Base-by-base conservation (phyloP, 2,113 vertebrate genomes). In the Caranx ignobilis region DNA sequence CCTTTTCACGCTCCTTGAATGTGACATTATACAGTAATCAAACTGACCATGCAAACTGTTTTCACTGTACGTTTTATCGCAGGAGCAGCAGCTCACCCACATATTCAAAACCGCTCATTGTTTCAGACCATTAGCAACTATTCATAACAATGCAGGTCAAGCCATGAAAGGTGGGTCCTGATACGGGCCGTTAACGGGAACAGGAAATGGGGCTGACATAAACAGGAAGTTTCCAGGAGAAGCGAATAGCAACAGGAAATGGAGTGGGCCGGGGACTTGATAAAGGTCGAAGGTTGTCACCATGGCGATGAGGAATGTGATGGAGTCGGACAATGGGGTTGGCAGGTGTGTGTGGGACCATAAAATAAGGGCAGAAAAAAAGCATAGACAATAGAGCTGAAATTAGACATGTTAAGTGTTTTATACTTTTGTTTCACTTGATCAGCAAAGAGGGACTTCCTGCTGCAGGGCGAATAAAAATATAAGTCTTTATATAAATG, bases 151-250 rank as follows among this genome's bases (percentile, higher is more conserved):
- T 86, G 75, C 78, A 82, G 79, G 82, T 80, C 84, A 75, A 67
- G 52, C 74, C 68, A 47, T n/a, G 75, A 34, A 56, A 88, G 82
- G 81, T 77, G 75, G 81, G 81, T 50, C 89, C 88, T 67, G 81
- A 85, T 84, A 21, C 71, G 56, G 73, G 84, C 79, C 1, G 78
- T 75, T 81, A 89, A 77, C 84, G 81, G 92, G 87, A 88, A 88
- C 92, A 87, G 93, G 95, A 95, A 95, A 90, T 26, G 79, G 74
- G 79, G 82, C 90, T 80, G 90, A 92, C 89, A 94, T 86, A 94
- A 95, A 95, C 94, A 96, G 95, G 95, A 96, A 94, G 92, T 91
- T 88, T 91, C 93, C 88, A 92, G 73, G 84, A 91, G 91, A 92
- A 91, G 78, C 73, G 86, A 93, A 92, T 89, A 92, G 94, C 77